Base-by-base conservation (phyloP, 2,888 invertebrate species). In the Spatulosminthurus flaviceps region DNA sequence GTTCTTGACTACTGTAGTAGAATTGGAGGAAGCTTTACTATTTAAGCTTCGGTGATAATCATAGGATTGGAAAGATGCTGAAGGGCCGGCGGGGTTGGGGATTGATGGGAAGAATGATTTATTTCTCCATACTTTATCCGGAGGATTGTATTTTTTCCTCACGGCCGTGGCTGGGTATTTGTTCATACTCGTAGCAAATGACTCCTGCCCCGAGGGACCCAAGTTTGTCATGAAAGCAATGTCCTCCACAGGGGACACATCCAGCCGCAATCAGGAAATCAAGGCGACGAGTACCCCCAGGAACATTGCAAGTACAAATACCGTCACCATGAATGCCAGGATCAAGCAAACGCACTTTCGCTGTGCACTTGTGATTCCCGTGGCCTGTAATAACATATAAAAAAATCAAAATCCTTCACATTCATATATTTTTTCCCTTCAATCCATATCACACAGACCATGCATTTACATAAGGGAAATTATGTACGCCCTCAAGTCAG, bases 261-360 rank as follows among this genome's bases (percentile, higher is more conserved):
- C 69, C 78, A 81, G 83, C 82, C 78, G 83, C 80, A 81, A 81
- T 85, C 85, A 86, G 81, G 85, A 86, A 75, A 86, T 81, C 74
- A 86, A 81, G 21, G 86, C 86, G 75, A 86, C 84, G 76, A 85
- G 84, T 34, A 86, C 84, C 21, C 86, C 86, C 24, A 86, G 84
- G 67, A 86, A 81, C 80, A 86, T 85, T 22, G 86, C 86, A 21
- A 86, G 82, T 79, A 86, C 82, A 78, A 86, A 86, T 51, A 86
- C 82, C 41, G 82, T 80, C 67, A 86, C 85, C 83, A 86, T 83
- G 34, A 84, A 82, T 60, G 85, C 85, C 77, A 86, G 81, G 41
- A 86, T 84, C 82, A 85, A 84, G 81, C 86, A 86, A 24, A 86
- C 82, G 77, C 86, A 86, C 77, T 83, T 83, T 34, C 86, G 81